Base-by-base conservation (phyloP, 2,888 invertebrate genomes). In the Alviniconcha strummeri region DNA sequence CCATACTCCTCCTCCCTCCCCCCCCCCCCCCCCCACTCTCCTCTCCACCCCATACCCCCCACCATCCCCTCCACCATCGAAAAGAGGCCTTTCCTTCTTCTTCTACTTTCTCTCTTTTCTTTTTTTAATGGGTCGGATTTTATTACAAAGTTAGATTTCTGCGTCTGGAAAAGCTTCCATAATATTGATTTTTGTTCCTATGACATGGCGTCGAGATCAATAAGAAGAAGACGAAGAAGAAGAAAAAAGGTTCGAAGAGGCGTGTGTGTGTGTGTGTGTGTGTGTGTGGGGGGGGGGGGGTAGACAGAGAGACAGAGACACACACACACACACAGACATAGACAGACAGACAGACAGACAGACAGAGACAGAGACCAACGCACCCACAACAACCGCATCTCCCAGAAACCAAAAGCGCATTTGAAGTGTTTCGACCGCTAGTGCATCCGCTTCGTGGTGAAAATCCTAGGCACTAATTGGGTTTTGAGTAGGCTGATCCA, bases 271-370 rank as follows among this genome's bases (percentile, higher is more conserved):
- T 64, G 64, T 64, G 64, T 64, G 64, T 15, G 64, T 64, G 64
- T 15, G 64, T 64, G 3, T 15, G 15, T 64, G 64, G 9, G 64
- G 64, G 64, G 11, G 64, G 64, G 64, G 1, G 64, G 64, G 64
- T 64, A 69, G 71, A 71, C 17, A 71, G 69, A 71, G 5, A 71
- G 71, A 71, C 17, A 71, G 69, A n/a, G 4, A 71, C 11, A 69
- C 17, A 69, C 5, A 69, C 17, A 71, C 5, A 71, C n/a, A 71
- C 5, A 71, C n/a, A 71, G n/a, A 71, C n/a, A 71, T 5, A 71
- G 71, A 71, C 17, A 71, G 71, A 71, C 17, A 71, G 69, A 71
- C n/a, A 71, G 71, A 71, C 17, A 71, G 69, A 71, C 17, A 71
- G 69, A 69, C 17, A 69, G 69, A 69, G n/a, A 71, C 19, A 71